Conservation (phyloP, 1,140 invertebrate genomes). For the Orius insidiosus region DNA sequence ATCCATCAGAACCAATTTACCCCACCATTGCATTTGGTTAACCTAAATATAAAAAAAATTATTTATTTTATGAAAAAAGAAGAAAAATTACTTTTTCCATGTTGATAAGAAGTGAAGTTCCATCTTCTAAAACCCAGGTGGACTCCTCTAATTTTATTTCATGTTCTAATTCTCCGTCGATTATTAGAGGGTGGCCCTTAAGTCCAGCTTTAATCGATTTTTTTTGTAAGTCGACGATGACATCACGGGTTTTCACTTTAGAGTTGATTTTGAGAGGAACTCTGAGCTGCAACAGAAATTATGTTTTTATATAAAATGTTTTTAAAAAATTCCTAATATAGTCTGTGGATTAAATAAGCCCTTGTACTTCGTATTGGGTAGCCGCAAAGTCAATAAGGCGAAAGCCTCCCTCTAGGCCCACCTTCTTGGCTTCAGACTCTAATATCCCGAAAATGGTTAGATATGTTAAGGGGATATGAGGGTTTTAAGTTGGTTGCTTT, state of each 20-base stretch:
- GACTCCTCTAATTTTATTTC: slow-evolving; percentile 93
- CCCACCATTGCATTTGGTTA: slow-evolving; percentile 99
- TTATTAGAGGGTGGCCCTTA: slow-evolving; percentile 76
- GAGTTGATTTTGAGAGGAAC: slow-evolving; percentile 66
- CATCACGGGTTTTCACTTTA: slow-evolving; percentile 61
- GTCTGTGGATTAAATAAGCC: too few species aligned
- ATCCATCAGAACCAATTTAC: slow-evolving; percentile 68
- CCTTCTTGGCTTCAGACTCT: too few species aligned
- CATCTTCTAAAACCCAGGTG: slow-evolving; percentile 91
- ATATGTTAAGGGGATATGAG: too few species aligned
- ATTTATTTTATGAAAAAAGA: background rate
- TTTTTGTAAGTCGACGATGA: slow-evolving; percentile 73
- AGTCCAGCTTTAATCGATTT: slow-evolving; percentile 74
- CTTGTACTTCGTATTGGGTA: too few species aligned
- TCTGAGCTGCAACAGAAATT: slow-evolving; percentile 56
- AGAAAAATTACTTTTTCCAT: slow-evolving; percentile 65
- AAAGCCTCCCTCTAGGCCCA: too few species aligned
- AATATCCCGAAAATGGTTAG: too few species aligned
- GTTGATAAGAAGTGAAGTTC: slow-evolving; percentile 63
- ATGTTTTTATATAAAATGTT: too few species aligned
- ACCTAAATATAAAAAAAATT: slow-evolving; percentile 32
- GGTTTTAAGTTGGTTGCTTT: too few species aligned
- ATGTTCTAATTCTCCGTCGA: slow-evolving; percentile 77
- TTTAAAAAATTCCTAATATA: too few species aligned
- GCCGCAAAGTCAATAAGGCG: too few species aligned